Conservation (phyloP, 2,888 invertebrate species). For the Sesamia inferens region DNA sequence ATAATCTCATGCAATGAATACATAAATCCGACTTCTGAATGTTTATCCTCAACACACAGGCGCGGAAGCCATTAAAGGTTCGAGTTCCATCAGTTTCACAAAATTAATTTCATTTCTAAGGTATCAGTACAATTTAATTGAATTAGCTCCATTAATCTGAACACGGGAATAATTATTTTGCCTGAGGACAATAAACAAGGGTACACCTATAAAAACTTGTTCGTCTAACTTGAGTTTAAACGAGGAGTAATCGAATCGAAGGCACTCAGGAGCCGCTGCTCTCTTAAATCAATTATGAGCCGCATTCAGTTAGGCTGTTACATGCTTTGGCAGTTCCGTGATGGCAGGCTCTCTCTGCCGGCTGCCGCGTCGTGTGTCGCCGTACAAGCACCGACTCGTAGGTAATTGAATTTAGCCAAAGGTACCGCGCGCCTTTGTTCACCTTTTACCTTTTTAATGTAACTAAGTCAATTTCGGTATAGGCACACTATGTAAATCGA, state of each 20-base stretch:
- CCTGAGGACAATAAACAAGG: constrained; percentile 61
- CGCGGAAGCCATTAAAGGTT: constrained; percentile 36
- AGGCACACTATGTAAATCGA: constrained; percentile 55
- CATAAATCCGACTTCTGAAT: constrained; percentile 55
- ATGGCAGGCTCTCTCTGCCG: constrained; percentile 56
- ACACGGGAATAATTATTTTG: constrained; percentile 59
- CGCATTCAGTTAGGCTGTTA: constrained; percentile 73
- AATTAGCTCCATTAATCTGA: constrained; percentile 40
- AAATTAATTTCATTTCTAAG: constrained; percentile 48
- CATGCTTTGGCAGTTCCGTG: constrained; percentile 75
- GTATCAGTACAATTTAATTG: constrained; percentile 45
- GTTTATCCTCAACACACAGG: constrained; percentile 43
- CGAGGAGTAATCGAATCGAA: constrained; percentile 69
- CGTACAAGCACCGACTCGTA: constrained; percentile 44
- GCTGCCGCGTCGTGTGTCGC: constrained; percentile 28
- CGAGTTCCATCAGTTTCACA: constrained; percentile 40
- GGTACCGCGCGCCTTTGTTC: constrained; percentile 56
- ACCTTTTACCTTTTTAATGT: constrained; percentile 59
- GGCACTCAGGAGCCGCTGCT: constrained; percentile 66
- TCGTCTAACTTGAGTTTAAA: constrained; percentile 47
- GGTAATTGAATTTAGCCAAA: constrained; percentile 61
- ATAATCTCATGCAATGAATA: constrained; percentile 55
- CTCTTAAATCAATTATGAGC: constrained; percentile 75
- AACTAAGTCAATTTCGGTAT: constrained; percentile 66
- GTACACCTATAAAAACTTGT: constrained; percentile 62